Evolutionary conservation across 2,113 vertebrate species (phyloP).

Genomic region (Daboia siamensis): DNA sequence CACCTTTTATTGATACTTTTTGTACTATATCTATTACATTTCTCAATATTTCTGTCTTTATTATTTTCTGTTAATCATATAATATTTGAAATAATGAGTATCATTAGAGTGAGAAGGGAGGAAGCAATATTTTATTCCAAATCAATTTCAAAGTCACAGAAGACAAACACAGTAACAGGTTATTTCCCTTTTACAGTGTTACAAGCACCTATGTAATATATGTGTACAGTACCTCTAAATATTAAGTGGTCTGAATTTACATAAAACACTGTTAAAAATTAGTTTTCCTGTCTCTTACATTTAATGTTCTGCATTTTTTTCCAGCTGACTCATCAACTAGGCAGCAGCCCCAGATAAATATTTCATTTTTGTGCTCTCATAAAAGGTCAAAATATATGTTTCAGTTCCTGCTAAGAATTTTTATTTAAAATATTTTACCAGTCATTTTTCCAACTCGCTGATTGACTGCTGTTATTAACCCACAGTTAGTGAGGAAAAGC

Average conservation of each 20-base stretch:
- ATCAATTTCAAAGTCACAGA: neutral
- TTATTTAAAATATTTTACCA: conserved; percentile 10
- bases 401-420: neutral
- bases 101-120: neutral
- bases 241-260: neutral
- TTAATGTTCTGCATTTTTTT: neutral
- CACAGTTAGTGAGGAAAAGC: neutral
- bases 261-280: neutral
- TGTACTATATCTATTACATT: neutral
- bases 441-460: neutral
- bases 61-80: neutral
- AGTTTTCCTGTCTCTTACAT: neutral
- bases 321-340: neutral
- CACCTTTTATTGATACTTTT: neutral
- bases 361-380: neutral
- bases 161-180: neutral
- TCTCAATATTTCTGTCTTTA: neutral
- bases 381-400: neutral
- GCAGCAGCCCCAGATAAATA: neutral
- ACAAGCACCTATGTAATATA: neutral
- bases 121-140: neutral
- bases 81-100: too few relatives aligned
- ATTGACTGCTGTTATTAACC: neutral
- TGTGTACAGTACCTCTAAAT: neutral
- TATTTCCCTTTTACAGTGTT: neutral